Percentiles rank a stretch among this genome's conserved stretches.
phyloP scores from a whole-genome alignment of 2,113 vertebrate species.

The Oxyura jamaicensis region DNA sequence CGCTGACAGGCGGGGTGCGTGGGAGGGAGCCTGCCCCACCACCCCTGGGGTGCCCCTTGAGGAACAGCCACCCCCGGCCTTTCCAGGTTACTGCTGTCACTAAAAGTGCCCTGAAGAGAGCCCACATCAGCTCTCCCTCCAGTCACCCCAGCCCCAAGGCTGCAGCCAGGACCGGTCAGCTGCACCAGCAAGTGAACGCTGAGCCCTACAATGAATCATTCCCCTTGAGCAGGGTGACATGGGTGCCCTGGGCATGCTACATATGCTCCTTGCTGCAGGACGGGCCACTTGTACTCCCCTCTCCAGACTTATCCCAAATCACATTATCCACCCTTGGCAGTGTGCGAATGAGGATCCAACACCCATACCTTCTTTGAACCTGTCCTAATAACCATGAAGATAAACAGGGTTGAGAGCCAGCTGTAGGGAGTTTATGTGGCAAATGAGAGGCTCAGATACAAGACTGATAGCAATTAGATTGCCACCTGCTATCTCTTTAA shows the following conservation, averaged over 20 bases:
- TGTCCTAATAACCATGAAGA: not conserved
- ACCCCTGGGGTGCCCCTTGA: no score
- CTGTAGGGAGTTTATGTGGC: conserved; percentile 56
- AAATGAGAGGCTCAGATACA: conserved; percentile 58
- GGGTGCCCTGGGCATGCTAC: not conserved
- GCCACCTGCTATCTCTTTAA: conserved; percentile 72
- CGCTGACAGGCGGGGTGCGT: no score
- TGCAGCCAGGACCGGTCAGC: not conserved
- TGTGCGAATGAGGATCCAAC: not conserved
- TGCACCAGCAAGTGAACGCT: not conserved
- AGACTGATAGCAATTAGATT: conserved; percentile 68
- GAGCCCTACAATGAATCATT: fast-evolving
- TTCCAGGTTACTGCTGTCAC: fast-evolving
- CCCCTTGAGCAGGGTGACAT: not conserved
- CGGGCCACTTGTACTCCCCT: not conserved
- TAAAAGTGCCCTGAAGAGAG: not conserved
- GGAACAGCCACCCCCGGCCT: no score
- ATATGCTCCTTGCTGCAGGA: not conserved
- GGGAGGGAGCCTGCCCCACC: no score
- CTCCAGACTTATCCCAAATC: not conserved
- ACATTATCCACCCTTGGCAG: not conserved
- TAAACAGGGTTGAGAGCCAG: conserved; percentile 56
- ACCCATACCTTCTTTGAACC: conserved; percentile 41
- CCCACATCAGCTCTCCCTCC: not conserved
- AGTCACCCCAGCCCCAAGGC: not conserved